A percentile compares a stretch with the other conserved stretches of the same genome.
phyloP scores from a whole-genome alignment of 37 sponge, comb jelly and placozoan genomes.

The Haliclona indistincta region DNA sequence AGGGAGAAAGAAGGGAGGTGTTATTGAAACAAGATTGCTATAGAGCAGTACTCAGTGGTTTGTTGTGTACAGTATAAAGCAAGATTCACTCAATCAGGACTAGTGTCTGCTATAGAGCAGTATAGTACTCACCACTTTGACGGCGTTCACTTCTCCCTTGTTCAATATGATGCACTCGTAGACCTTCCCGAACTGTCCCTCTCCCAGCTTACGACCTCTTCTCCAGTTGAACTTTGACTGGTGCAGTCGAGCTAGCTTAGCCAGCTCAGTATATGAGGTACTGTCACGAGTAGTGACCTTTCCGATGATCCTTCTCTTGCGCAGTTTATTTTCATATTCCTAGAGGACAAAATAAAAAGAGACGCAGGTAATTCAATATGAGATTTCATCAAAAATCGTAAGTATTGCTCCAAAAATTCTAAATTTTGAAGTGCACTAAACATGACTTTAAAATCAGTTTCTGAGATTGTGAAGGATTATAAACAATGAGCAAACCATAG shows the following conservation, averaged over 20 bases:
- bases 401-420: neutral
- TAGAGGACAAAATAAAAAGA: neutral
- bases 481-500: too few species aligned
- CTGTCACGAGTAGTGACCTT: neutral
- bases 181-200: constrained; percentile 80
- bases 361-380: neutral
- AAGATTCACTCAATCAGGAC: too few species aligned
- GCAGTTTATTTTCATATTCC: constrained; percentile 39
- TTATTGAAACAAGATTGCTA: neutral
- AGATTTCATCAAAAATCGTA: neutral
- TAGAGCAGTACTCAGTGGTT: neutral
- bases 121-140: constrained; percentile 67
- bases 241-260: constrained; percentile 27
- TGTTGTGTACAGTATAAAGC: too few species aligned
- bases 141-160: constrained; percentile 78
- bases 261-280: neutral
- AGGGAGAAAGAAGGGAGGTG: neutral
- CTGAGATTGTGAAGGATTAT: too few species aligned
- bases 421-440: too few species aligned
- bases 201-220: constrained; percentile 76
- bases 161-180: constrained; percentile 71
- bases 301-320: constrained; percentile 23
- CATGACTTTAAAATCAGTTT: too few species aligned
- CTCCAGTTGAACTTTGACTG: constrained; percentile 75
- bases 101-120: too few species aligned